These are phyloP conservation scores for Eriocheir sinensis DNA, from an alignment of 1,140 invertebrate genomes.

Conservation along the genomic window DNA sequence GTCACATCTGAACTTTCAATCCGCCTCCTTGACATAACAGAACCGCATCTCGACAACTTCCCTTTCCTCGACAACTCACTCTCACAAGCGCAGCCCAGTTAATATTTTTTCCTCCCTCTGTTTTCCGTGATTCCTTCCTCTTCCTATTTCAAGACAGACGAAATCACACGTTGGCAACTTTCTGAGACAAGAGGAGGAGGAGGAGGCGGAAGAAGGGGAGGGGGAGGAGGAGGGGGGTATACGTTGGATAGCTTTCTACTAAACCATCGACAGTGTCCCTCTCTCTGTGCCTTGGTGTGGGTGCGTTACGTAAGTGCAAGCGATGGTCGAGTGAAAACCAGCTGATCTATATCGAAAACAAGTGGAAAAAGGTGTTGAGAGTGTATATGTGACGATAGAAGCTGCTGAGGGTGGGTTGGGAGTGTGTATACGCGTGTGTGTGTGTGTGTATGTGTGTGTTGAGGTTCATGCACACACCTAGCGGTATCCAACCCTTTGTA, in stretches of 20 bases:
- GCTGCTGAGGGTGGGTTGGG: neutral
- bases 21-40: neutral
- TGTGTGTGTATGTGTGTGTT: neutral
- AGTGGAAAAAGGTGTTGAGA: too few relatives aligned
- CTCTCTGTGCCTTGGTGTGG: neutral
- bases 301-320: neutral
- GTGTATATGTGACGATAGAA: too few relatives aligned
- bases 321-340: neutral
- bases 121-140: too few relatives aligned
- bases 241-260: slow-evolving; percentile 24
- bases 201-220: neutral
- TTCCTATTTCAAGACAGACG: neutral
- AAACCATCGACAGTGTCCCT: neutral
- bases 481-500: neutral
- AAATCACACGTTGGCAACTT: neutral
- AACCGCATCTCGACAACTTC: neutral
- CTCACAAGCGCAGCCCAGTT: neutral
- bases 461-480: neutral
- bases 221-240: neutral
- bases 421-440: neutral
- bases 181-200: neutral
- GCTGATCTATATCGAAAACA: too few relatives aligned
- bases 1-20: too few relatives aligned
- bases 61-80: neutral
- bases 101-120: neutral